Conservation (phyloP, 2,797 vertebrate genomes). For the Benthosema pterotum region DNA sequence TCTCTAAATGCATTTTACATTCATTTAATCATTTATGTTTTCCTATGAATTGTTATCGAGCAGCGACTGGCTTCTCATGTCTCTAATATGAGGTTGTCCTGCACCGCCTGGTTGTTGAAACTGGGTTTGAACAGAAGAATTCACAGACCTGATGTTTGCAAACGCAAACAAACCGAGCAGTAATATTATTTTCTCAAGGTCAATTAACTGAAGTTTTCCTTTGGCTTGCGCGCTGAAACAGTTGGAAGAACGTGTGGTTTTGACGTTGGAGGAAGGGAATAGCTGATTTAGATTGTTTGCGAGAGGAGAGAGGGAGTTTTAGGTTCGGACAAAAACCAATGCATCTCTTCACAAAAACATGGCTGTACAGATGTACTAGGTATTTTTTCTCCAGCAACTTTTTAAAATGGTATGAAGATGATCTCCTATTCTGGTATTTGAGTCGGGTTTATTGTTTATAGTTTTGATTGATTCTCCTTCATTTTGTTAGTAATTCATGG, state of each 20-base stretch:
- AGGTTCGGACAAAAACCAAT: constrained; percentile 14
- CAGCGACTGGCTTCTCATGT: constrained; percentile 47
- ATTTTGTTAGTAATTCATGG: constrained; percentile 1
- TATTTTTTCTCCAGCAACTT: constrained; percentile 15
- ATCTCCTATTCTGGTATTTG: constrained; percentile 20
- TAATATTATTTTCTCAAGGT: constrained; percentile 28
- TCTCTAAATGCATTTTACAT: constrained; percentile 66
- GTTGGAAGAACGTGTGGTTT: background rate
- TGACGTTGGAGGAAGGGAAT: constrained; percentile 29
- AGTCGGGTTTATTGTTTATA: constrained; percentile 25
- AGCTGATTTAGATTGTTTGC: constrained; percentile 17
- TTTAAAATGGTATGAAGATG: constrained; percentile 14
- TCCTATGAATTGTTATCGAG: constrained; percentile 57
- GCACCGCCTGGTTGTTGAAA: constrained; percentile 36
- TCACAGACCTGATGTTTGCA: constrained; percentile 13
- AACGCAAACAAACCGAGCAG: background rate
- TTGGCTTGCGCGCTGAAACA: constrained; percentile 19
- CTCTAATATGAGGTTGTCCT: constrained; percentile 45
- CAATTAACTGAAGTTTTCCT: background rate
- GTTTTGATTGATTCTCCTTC: background rate
- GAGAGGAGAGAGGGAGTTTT: constrained; percentile 17
- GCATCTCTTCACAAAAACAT: constrained; percentile 21
- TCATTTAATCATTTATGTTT: constrained; percentile 41
- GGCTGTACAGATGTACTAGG: constrained; percentile 29
- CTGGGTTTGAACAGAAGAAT: constrained; percentile 11